Base-by-base conservation (phyloP, 2,113 vertebrate genomes). In the Centropus unirufus region DNA sequence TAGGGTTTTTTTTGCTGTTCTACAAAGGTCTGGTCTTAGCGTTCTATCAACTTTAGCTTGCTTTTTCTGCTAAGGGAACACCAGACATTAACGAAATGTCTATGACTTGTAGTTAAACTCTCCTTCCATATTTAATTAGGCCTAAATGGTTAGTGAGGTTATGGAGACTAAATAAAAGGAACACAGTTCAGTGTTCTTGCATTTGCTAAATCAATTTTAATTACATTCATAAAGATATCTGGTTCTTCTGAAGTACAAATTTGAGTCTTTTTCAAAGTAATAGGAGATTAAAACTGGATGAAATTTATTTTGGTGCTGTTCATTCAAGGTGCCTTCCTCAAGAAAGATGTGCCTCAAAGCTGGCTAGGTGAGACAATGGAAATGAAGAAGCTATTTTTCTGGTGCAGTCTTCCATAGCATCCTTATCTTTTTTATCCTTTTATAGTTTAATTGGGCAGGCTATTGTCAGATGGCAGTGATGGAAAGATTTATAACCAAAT, bases 11-110 rank as follows among this genome's bases (percentile, higher is more conserved):
- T 88, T 74, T 92, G 15, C 4, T 52, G 3, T 64, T 90, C 47
- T 67, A 32, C 22, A 82, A 62, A 63, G 34, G 9, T 67, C 47
- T 64, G 39, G 34, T 75, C 61, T 77, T 92, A 82, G 64, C 16
- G 23, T 83, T 78, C 85, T 83, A 23, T 94, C 93, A 75, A 75
- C 47, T 86, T 75, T 32, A 42, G 29, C 42, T 96, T 96, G 95
- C 76, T 96, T 93, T 72, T 95, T 77, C 15, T 64, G 80, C 67
- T 82, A 64, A 93, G 68, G 78, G 90, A 97, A 85, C 70, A 64
- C 7, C 17, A 96, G 90, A 57, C 91, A 61, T 93, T 97, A 97
- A 96, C 96, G 95, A 97, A 97, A 97, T 96, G 86, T 96, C 93
- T 95, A 70, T 96, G 92, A 90, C 94, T 89, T 97, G 85, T 57